Evolutionary conservation across 64 coral and sea anemone species (phyloP), one percentile per base, ranked within the genome.

Genomic region (Montipora efflorescens): DNA sequence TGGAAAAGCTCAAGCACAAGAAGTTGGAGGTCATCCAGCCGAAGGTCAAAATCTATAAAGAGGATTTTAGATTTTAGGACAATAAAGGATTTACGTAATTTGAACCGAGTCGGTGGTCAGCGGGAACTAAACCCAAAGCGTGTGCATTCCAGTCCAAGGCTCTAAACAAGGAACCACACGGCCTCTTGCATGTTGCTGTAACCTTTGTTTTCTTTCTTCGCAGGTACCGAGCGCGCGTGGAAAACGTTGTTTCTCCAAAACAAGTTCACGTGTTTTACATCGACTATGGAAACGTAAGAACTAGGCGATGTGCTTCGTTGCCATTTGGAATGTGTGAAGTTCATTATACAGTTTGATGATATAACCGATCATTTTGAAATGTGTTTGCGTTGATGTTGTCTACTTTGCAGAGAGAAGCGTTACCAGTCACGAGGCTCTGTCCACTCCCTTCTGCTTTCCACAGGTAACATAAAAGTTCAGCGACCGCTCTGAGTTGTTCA

Each of bases 261-360:
- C 76, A 98, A 81, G 88, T 98, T 59, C 88, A 75, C 15, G 94
- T 98, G 53, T 94, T 98, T 64, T 98, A 98, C 53, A 92, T 98
- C 15, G 97, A 98, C 87, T 98, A 95, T 94, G 97, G 97, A 81
- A 98, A 98, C 19, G 97, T 98, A 88, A 98, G 97, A 92, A 19
- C 16, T 6, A 10, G 22, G 20, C 3, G 3, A 5, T n/a, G 18
- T 7, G 0, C 21, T 71, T 71, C 68, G 20, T 71, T 71, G 4
- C 68, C 18, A 7, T 71, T 15, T 71, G 8, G 61, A 64, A 11
- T 64, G 61, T 16, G 12, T 16, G 5, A 57, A 11, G 61, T 12
- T 64, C 14, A 1, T 7, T 14, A 64, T 12, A 64, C 14, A 64
- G 61, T 4, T 64, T 11, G 8, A 64, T 23, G 68, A 71, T 21